These are phyloP conservation scores for Polyodon spathula DNA, from an alignment of 2,113 vertebrate species.

Conservation along the genomic window DNA sequence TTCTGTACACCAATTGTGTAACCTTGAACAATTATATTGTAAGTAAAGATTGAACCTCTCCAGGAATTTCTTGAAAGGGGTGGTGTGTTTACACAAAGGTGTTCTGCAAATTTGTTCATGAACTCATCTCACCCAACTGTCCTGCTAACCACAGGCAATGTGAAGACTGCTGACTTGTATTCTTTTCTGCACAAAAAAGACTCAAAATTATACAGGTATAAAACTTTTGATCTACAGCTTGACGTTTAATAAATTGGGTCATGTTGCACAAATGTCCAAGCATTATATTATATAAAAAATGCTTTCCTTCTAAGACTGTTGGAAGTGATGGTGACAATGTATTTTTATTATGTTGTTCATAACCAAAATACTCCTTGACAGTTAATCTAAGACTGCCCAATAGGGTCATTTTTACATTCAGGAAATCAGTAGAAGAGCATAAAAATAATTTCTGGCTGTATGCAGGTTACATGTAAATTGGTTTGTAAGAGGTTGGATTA, in stretches of 20 bases:
- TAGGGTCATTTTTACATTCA: background rate
- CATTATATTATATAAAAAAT: too few relatives aligned
- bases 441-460: background rate
- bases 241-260: background rate
- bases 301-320: too few relatives aligned
- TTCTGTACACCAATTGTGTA: constrained; percentile 64
- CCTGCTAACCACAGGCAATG: background rate
- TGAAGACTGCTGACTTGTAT: background rate
- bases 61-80: background rate
- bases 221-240: background rate
- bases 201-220: background rate
- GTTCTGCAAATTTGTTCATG: background rate
- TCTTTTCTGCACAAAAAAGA: background rate
- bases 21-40: constrained; percentile 32
- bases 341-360: too few relatives aligned
- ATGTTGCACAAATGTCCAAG: background rate
- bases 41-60: constrained; percentile 33
- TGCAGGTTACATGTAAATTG: background rate
- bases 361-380: too few relatives aligned
- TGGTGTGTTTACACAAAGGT: background rate
- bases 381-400: background rate
- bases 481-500: background rate
- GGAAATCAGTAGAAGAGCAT: background rate
- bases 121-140: background rate
- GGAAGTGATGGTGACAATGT: too few relatives aligned